Conservation (phyloP, 2,797 vertebrate species). For the Adrianichthys oophorus region DNA sequence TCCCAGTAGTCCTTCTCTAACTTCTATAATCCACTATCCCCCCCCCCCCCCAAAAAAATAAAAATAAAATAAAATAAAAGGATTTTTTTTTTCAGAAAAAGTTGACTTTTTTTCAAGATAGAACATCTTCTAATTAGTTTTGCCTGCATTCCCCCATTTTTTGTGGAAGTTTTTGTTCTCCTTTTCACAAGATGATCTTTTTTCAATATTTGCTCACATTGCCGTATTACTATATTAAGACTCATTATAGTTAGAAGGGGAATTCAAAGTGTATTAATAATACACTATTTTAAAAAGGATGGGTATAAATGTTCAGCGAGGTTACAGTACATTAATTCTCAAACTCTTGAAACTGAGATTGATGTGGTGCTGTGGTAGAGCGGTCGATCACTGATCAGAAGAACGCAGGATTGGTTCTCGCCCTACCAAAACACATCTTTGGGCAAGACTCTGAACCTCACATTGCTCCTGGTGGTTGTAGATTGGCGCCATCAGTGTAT, state of each 20-base stretch:
- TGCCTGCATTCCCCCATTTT: neutral
- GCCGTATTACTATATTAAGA: constrained; percentile 23
- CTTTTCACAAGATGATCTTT: constrained; percentile 21
- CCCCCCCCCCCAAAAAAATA: no score
- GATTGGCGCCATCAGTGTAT: no score
- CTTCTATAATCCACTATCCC: no score
- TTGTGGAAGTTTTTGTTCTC: constrained; percentile 41
- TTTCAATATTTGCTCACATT: constrained; percentile 19
- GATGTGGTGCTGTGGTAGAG: no score
- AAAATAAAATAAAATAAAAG: no score
- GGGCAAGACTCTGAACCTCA: no score
- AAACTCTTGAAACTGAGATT: neutral
- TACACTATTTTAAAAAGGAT: no score
- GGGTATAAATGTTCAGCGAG: neutral
- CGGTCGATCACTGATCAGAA: no score
- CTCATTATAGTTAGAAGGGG: constrained; percentile 18
- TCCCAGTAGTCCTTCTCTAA: no score
- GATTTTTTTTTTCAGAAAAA: neutral
- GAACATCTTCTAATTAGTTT: neutral
- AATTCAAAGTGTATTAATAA: neutral
- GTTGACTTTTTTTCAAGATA: constrained; percentile 14
- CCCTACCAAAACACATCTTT: no score
- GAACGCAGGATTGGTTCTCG: no score
- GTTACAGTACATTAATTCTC: neutral
- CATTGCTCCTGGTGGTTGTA: no score